phyloP scores from a whole-genome alignment of 1,140 invertebrate genomes.

The Brachionus rubens region DNA sequence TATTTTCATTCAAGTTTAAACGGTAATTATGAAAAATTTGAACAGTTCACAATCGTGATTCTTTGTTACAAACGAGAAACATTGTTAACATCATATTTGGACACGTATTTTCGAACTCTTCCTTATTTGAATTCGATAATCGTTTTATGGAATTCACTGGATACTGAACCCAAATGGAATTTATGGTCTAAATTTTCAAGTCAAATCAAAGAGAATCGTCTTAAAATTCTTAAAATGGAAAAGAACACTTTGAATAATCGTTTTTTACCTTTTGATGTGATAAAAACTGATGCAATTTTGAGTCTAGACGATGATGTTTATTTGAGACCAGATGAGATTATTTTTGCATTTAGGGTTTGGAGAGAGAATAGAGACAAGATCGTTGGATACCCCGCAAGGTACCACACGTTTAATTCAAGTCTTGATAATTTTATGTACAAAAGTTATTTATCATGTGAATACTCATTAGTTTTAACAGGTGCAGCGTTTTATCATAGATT shows the following conservation, averaged over 20 bases:
- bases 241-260: too few relatives aligned
- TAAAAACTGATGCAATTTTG: constrained; percentile 94
- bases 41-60: constrained; percentile 72
- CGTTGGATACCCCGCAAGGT: constrained; percentile 95
- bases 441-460: constrained; percentile 93
- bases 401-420: constrained; percentile 86
- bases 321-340: constrained; percentile 92
- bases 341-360: constrained; percentile 98
- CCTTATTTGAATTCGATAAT: constrained; percentile 95
- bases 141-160: constrained; percentile 89
- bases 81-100: constrained; percentile 83
- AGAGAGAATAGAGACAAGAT: constrained; percentile 89
- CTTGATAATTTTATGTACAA: constrained; percentile 65
- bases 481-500: constrained; percentile 96
- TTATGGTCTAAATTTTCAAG: constrained; percentile 31
- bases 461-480: constrained; percentile 96
- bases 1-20: constrained; percentile 27
- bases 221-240: too few relatives aligned
- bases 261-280: constrained; percentile 82
- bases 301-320: constrained; percentile 97
- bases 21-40: constrained; percentile 3
- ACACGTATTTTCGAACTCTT: constrained; percentile 75
- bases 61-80: constrained; percentile 90
- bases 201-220: constrained; percentile 75
- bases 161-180: constrained; percentile 53